Evolutionary conservation across 2,113 vertebrate species (phyloP), one percentile per base, ranked within the genome.

Genomic region (Dromaius novaehollandiae): DNA sequence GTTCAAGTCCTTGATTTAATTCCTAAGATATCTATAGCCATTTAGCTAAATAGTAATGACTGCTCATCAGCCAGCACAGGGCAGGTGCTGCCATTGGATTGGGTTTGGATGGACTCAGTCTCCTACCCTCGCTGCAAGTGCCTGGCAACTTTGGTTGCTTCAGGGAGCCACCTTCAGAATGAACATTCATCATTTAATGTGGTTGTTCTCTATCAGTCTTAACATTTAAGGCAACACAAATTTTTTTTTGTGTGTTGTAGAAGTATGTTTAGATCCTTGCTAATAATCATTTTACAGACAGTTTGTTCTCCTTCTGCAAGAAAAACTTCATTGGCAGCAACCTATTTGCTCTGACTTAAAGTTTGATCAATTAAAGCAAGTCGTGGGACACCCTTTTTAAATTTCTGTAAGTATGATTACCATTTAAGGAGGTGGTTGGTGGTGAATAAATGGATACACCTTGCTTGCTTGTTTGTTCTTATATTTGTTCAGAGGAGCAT

Each of bases 21-120:
- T 68, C 70, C 53, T 81, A 38, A 58, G 9, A 66, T 68, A 34
- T 3, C 8, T 24, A 20, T 32, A 82, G 32, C 17, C 56, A 16
- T 51, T 61, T 25, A n/a, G 14, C 20, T 78, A 53, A 63, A 73
- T 9, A 3, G 18, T 32, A 53, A 58, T 69, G 55, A 53, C 55
- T 58, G 36, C 61, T 82, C 1, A 1, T 25, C 55, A 80, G 13
- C 20, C 14, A 66, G 20, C 0, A 1, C n/a, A 56, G 18, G 32
- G 25, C 32, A 61, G 22, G 13, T 68, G n/a, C 63, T 95, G 42
- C 18, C 13, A 40, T 21, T 19, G 44, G 38, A 55, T 9, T 36
- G 4, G 7, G 26, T 90, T 71, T 76, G 83, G 44, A 53, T 38
- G 9, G 60, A 53, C 10, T n/a, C 19, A 42, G 22, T 19, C 44